Conservation (phyloP, 2,113 vertebrate genomes). For the Furnarius figulus region DNA sequence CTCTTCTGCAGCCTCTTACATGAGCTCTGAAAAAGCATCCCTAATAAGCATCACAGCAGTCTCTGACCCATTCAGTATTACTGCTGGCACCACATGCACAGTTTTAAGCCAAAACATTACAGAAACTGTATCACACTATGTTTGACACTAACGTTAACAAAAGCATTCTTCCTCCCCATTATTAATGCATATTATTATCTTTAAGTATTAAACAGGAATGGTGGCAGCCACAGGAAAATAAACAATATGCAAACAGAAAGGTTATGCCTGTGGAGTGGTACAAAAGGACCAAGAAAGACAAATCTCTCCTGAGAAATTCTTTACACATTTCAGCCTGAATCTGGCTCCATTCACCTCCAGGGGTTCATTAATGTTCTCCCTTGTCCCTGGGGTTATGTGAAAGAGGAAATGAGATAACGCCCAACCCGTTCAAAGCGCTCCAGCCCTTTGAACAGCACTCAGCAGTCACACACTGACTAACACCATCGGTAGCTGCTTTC, state of each 20-base stretch:
- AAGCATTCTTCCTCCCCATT: not conserved
- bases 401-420: conserved; percentile 16
- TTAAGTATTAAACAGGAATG: not conserved
- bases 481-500: not conserved
- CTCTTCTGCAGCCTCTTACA: not conserved
- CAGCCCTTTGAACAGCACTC: not conserved
- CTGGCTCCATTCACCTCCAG: not conserved
- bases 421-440: rapidly evolving
- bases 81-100: not conserved
- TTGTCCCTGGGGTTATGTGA: not conserved
- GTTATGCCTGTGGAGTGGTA: not conserved
- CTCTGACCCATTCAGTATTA: not conserved
- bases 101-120: not conserved
- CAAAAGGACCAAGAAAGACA: not conserved
- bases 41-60: not conserved
- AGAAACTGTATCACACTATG: not conserved
- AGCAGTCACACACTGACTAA: not conserved
- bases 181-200: not conserved
- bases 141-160: not conserved
- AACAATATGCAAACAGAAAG: not conserved
- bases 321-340: not conserved
- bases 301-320: not conserved
- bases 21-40: not conserved
- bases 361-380: not conserved
- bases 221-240: not conserved